A percentile compares a stretch with the other conserved stretches of the same genome.
Evolutionary conservation across 2,797 vertebrate genomes (phyloP).

Genomic region (Chromis chromis): DNA sequence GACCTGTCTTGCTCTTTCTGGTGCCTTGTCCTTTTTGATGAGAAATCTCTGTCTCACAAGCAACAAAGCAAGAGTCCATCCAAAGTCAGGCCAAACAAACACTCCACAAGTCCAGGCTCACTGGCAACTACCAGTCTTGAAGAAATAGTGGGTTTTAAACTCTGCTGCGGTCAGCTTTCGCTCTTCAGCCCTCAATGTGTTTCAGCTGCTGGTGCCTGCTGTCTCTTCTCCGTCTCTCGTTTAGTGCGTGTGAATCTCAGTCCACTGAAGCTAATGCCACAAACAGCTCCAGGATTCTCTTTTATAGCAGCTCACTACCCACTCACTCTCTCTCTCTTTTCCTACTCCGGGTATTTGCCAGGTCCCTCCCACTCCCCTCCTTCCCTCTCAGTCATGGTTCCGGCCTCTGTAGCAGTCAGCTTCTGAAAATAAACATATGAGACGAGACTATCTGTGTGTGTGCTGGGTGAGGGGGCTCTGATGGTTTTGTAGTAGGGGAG

Average conservation of each 20-base stretch:
- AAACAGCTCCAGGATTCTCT: conserved; percentile 62
- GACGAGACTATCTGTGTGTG: conserved; percentile 20
- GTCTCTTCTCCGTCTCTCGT: conserved; percentile 16
- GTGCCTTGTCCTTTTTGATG: conserved; percentile 18
- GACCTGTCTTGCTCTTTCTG: conserved; percentile 1
- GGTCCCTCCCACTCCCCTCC: conserved; percentile 55
- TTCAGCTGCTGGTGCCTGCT: conserved; percentile 17
- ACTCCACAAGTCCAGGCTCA: conserved; percentile 22
- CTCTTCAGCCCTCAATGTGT: conserved; percentile 22
- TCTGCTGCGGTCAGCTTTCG: conserved; percentile 10
- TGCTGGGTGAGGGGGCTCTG: conserved; percentile 3
- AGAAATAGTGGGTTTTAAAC: conserved; percentile 7
- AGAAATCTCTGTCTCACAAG: conserved; percentile 19
- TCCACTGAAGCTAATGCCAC: conserved; percentile 64
- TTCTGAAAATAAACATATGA: conserved; percentile 79
- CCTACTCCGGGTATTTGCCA: conserved; percentile 34
- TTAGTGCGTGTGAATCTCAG: conserved; percentile 40
- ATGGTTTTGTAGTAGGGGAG: not conserved
- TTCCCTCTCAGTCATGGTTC: conserved; percentile 72
- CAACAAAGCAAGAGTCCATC: conserved; percentile 22
- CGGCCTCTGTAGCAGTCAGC: conserved; percentile 70
- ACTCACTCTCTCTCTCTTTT: conserved; percentile 33
- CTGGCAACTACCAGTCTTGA: conserved; percentile 1
- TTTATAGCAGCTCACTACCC: conserved; percentile 78
- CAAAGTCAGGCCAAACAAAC: conserved; percentile 24